Evolutionary conservation across 2,797 vertebrate genomes (phyloP).

Genomic region (Mergus octosetaceus): DNA sequence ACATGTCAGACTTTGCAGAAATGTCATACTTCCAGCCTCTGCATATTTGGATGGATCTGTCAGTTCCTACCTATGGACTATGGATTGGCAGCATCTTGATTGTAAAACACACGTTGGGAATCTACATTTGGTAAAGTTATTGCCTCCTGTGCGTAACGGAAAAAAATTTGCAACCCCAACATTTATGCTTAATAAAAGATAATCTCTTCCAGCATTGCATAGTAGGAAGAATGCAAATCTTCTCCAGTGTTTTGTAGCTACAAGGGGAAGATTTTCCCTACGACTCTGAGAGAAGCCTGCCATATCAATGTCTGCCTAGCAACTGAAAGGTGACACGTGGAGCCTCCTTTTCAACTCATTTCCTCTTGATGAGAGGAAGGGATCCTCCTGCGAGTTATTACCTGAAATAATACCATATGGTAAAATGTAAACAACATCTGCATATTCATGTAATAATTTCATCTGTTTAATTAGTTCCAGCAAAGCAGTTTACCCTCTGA

Average conservation of each 20-base stretch:
- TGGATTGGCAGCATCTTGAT: neutral
- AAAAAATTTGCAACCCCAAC: neutral
- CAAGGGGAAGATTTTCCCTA: constrained; percentile 21
- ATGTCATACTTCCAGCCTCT: constrained; percentile 24
- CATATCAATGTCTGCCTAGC: constrained; percentile 80
- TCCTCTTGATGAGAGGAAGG: constrained; percentile 91
- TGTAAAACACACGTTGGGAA: neutral
- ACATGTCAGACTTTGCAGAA: constrained; percentile 35
- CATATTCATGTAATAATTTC: constrained; percentile 99
- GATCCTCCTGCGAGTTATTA: constrained; percentile 93
- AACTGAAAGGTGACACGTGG: constrained; percentile 85
- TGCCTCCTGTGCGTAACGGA: neutral
- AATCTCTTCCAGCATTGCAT: neutral
- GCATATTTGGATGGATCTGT: constrained; percentile 43
- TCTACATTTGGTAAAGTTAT: neutral
- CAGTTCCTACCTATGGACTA: neutral
- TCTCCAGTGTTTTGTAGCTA: neutral
- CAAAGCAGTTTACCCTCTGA: constrained; percentile 99
- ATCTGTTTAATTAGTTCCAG: constrained; percentile 99
- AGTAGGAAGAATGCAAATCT: neutral
- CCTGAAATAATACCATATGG: constrained; percentile 99
- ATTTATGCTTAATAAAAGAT: neutral
- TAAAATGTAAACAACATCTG: constrained; percentile 99
- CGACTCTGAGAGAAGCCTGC: constrained; percentile 12
- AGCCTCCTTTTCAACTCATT: constrained; percentile 87